Percentiles rank a stretch among this genome's conserved stretches.
Evolutionary conservation across 2,113 vertebrate genomes (phyloP).

Genomic region (Cinclus mexicanus): DNA sequence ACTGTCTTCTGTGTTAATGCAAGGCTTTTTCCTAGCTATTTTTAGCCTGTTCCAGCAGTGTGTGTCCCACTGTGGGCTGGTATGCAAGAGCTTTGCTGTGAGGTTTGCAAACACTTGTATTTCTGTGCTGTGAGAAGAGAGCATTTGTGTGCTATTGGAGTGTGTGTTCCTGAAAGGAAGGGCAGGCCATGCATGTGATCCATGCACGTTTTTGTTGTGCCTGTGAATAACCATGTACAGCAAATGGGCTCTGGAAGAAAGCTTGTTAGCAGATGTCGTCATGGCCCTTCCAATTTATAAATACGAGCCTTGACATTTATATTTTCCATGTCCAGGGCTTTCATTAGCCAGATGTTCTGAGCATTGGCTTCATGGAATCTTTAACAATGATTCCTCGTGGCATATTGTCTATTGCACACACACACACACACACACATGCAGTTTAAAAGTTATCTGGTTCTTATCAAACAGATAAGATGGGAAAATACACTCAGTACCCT

Average conservation of each 20-base stretch:
- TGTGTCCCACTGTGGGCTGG: constrained; percentile 32
- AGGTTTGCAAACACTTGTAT: constrained; percentile 50
- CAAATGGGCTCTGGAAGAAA: constrained; percentile 30
- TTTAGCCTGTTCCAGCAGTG: constrained; percentile 34
- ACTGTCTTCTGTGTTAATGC: neutral
- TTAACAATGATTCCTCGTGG: neutral
- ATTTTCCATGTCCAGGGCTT: constrained; percentile 52
- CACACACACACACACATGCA: neutral
- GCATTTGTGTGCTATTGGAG: neutral
- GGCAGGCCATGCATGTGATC: neutral
- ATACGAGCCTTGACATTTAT: constrained; percentile 60
- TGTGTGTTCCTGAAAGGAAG: neutral
- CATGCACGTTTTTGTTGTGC: constrained; percentile 38
- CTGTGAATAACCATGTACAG: constrained; percentile 25
- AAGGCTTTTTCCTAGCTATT: constrained; percentile 29
- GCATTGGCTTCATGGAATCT: constrained; percentile 1
- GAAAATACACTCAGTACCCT: neutral
- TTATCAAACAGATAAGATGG: neutral
- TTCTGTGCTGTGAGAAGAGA: constrained; percentile 43
- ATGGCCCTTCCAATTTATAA: constrained; percentile 55
- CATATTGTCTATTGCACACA: neutral
- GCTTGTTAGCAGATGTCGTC: constrained; percentile 57
- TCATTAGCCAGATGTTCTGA: constrained; percentile 54
- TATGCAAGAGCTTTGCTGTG: constrained; percentile 25
- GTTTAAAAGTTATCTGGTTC: neutral